Evolutionary conservation across 1,140 invertebrate species (phyloP), one percentile per base, ranked within the genome.

Genomic region (Drosophila navojoa): DNA sequence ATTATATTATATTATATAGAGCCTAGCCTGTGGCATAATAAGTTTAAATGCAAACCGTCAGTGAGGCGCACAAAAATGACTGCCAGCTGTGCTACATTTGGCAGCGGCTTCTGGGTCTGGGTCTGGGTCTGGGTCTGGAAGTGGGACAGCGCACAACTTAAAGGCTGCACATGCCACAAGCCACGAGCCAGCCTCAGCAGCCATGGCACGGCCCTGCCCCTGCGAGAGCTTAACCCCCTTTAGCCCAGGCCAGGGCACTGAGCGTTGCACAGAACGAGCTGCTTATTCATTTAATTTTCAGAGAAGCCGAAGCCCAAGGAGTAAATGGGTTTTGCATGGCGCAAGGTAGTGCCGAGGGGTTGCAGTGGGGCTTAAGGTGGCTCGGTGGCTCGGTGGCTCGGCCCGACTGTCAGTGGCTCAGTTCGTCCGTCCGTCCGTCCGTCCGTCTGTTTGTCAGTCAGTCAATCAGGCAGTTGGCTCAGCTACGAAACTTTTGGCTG

Each of bases 261-360:
- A 4, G 29, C 58, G 73, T 52, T 89, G 84, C 84, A 87, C 79
- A 89, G 79, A 76, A 11, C 47, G 29, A 76, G 74, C 76, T 86
- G 63, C 63, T 76, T 80, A 69, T 77, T 89, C 79, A 89, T 89
- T 87, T 77, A 84, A 89, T 89, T 89, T 89, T 76, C 61, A 72
- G 50, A 45, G 55, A 72, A 66, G 69, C 62, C 57, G 42, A 45
- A 45, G 61, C 55, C 61, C 54, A 75, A 75, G 60, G 59, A 75
- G 76, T 72, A 77, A 71, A 77, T 77, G 68, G 64, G 32, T 71
- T 67, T 68, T 61, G 45, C 40, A 66, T n/a, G 73, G 29, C 42
- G 29, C 40, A 38, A 35, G 49, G 29, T 38, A 44, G 38, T n/a
- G 40, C 22, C 9, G 13, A 13, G 4, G 27, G 2, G 44, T 47